A percentile compares a stretch with the other conserved stretches of the same genome.
These are phyloP conservation scores for Drosophila nigricruria DNA, from an alignment of 2,888 invertebrate species.

Conservation along the genomic window DNA sequence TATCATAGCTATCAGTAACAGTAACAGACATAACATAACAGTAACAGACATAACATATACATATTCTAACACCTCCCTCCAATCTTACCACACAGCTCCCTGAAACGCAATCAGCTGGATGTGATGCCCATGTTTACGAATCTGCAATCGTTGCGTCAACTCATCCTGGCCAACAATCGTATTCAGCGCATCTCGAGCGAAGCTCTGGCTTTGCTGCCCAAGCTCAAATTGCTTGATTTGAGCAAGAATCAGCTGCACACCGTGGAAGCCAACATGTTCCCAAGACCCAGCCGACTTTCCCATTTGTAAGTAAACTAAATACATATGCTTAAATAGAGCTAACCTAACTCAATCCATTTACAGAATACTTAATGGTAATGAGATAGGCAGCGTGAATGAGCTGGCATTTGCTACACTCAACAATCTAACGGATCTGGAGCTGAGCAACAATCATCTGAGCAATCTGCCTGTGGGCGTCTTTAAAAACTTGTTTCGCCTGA, in stretches of 20 bases:
- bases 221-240: constrained; percentile 84
- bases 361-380: constrained; percentile 91
- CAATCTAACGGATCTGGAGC: constrained; percentile 90
- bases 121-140: constrained; percentile 93
- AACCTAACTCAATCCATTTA: constrained; percentile 56
- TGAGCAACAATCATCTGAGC: constrained; percentile 92
- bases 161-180: constrained; percentile 93
- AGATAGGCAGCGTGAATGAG: constrained; percentile 89
- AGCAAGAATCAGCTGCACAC: constrained; percentile 85
- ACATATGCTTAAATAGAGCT: not conserved
- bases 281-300: constrained; percentile 78
- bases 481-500: constrained; percentile 88
- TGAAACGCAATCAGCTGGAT: constrained; percentile 93
- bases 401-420: constrained; percentile 91
- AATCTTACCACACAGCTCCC: constrained; percentile 63
- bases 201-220: constrained; percentile 92
- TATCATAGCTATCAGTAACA: not conserved
- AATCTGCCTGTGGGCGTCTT: constrained; percentile 91
- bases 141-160: constrained; percentile 89
- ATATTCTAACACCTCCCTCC: not conserved
- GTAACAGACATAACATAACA: not conserved
- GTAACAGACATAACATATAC: not conserved
- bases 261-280: constrained; percentile 86
- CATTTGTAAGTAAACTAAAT: constrained; percentile 69
- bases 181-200: constrained; percentile 93